Base-by-base conservation (phyloP, 1,140 invertebrate species). In the Drosophila gunungcola region DNA sequence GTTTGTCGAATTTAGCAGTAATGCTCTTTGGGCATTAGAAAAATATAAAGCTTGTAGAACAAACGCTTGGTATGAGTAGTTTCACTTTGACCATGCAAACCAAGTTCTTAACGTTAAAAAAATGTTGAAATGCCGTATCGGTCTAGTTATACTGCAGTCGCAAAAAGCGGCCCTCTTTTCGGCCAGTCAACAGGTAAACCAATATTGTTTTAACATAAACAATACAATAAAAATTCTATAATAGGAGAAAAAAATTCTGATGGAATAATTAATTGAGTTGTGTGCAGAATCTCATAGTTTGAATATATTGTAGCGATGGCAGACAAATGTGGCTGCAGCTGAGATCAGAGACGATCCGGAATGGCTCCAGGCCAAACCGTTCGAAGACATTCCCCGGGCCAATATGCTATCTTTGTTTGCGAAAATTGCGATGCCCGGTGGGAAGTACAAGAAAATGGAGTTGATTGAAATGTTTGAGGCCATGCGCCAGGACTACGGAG, bases 351-450 rank as follows among this genome's bases (percentile, higher is more conserved):
- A 38, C 3, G 77, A 62, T 41, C n/a, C 62, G 5, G 73, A 80
- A 32, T 89, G 85, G 84, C 57, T 74, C 2, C 43, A 67, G n/a
- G 77, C 85, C 3, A 62, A 63, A 0, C 76, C 84, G 0, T 91
- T 57, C 27, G 27, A 70, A 16, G n/a, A 81, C 3, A 82, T 91
- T 12, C 88, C 89, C 0, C 74, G 65, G 38, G 53, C 73, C 4
- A 46, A 39, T 5, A 2, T 46, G 21, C 1, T 81, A 0, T n/a
- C 51, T 2, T 34, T 82, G 5, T 13, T 91, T 0, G 6, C 12
- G 0, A 42, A 65, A 5, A 53, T 62, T 10, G 51, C 51, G 0
- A 12, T 82, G 29, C 89, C 89, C 0, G 80, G 80, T 6, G 83
- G 88, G 0, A 88, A 56, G 34, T 90, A 86, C 16, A 32, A 55